phyloP scores from a whole-genome alignment of 2,797 vertebrate genomes.

The Fratercula arctica region DNA sequence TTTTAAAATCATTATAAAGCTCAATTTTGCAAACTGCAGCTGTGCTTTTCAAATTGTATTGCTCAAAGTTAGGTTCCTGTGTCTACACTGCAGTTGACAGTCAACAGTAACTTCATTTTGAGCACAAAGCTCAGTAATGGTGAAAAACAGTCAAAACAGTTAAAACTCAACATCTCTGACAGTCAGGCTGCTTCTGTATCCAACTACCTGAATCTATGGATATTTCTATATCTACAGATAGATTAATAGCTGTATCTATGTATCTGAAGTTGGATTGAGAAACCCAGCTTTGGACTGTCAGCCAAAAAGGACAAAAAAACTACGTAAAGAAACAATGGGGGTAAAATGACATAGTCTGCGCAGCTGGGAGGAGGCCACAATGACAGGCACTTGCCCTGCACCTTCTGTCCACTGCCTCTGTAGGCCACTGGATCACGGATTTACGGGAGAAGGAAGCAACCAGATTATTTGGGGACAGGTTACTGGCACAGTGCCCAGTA shows the following conservation, averaged over 20 bases:
- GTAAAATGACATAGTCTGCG: not conserved
- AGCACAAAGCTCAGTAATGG: not conserved
- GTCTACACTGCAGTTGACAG: not conserved
- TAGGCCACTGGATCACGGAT: not conserved
- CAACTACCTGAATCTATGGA: not conserved
- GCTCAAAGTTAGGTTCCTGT: not conserved
- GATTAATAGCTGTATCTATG: not conserved
- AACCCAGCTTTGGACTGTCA: not conserved
- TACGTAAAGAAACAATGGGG: not conserved
- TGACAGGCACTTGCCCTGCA: not conserved
- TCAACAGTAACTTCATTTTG: not conserved
- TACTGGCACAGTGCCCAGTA: not conserved
- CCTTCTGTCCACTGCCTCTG: not conserved
- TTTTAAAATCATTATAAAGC: not conserved
- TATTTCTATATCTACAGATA: not conserved
- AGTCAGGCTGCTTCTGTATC: not conserved
- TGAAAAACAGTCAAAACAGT: not conserved
- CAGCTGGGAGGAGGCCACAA: not conserved
- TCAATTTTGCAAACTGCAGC: not conserved
- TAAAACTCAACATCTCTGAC: not conserved
- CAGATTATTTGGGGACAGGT: not conserved
- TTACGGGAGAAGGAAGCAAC: not conserved
- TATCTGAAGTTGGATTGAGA: not conserved
- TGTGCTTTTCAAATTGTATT: not conserved
- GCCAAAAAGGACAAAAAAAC: not conserved